phyloP scores from a whole-genome alignment of 2,113 vertebrate genomes.

The Lamprotornis superbus region DNA sequence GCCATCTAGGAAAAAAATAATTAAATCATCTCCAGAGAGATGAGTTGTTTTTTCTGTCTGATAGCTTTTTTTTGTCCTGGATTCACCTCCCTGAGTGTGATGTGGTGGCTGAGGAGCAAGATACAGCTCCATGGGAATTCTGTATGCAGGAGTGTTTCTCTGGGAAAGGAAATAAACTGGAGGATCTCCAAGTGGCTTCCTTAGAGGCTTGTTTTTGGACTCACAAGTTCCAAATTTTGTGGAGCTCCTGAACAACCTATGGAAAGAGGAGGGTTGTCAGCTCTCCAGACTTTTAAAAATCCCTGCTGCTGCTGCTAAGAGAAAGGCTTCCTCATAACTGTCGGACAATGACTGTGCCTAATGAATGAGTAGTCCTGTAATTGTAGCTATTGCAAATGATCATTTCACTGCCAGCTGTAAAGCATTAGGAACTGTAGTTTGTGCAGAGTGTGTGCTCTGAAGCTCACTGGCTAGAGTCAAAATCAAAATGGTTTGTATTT shows the following conservation, averaged over 20 bases:
- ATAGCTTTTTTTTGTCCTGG: neutral
- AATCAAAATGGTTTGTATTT: neutral
- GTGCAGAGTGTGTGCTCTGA: neutral
- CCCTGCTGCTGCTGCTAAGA: neutral
- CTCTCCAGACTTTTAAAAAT: neutral
- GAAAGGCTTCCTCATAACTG: neutral
- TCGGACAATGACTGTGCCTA: neutral
- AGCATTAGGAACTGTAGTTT: neutral
- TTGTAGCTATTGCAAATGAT: neutral
- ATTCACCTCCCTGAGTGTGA: neutral
- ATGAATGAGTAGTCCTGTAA: neutral
- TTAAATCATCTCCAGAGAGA: neutral
- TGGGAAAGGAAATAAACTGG: neutral
- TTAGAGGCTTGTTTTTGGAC: neutral
- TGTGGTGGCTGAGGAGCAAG: neutral
- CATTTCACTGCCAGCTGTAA: neutral
- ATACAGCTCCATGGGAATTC: neutral
- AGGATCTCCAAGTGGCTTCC: neutral
- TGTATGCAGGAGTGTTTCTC: neutral
- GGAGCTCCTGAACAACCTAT: neutral
- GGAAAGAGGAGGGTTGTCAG: neutral
- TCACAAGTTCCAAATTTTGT: neutral
- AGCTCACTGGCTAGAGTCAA: neutral
- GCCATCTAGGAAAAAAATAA: neutral
- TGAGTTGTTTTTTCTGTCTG: neutral